Base-by-base conservation (phyloP, 2,113 vertebrate genomes). In the Onychostruthus taczanowskii region DNA sequence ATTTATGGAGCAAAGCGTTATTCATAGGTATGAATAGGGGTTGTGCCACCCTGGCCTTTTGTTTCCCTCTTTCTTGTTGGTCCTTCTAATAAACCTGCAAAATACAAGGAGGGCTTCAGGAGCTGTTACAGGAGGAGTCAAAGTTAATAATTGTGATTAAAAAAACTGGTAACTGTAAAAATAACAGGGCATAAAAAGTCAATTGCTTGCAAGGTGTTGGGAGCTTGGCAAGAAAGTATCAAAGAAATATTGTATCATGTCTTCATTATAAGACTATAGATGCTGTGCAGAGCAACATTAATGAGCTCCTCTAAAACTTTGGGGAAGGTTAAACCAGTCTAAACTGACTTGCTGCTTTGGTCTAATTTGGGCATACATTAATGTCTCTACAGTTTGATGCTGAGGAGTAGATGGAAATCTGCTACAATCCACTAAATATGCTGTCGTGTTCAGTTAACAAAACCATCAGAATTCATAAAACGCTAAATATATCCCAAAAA, bases 301-400 rank as follows among this genome's bases (percentile, higher is more conserved):
- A 79, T 87, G 52, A 90, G 41, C 62, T 91, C n/a, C 59, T 91
- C 37, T 76, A 73, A 87, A 90, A 79, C 70, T 95, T 76, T 44
- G 27, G 58, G 30, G 26, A 91, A 91, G 41, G 53, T 93, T 90
- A 73, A 79, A 43, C n/a, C 16, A 21, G 16, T 89, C 70, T 93
- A 62, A 91, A 85, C 8, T 91, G 47, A 61, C 27, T 89, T 75
- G 35, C 52, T 85, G 22, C 49, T 43, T 76, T 76, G 17, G 35
- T 91, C 31, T 82, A 76, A 80, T 79, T 85, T 69, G 66, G 67
- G 50, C 63, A 50, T 80, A 64, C n/a, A 16, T 72, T 72, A 49
- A 66, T 41, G 11, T 94, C 21, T 93, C 26, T 73, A 12, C 26
- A 58, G 53, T 73, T 80, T 76, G 62, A 50, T 87, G 37, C 28